These are phyloP conservation scores for Drosophila albomicans DNA, from an alignment of 1,140 invertebrate genomes.

Conservation along the genomic window DNA sequence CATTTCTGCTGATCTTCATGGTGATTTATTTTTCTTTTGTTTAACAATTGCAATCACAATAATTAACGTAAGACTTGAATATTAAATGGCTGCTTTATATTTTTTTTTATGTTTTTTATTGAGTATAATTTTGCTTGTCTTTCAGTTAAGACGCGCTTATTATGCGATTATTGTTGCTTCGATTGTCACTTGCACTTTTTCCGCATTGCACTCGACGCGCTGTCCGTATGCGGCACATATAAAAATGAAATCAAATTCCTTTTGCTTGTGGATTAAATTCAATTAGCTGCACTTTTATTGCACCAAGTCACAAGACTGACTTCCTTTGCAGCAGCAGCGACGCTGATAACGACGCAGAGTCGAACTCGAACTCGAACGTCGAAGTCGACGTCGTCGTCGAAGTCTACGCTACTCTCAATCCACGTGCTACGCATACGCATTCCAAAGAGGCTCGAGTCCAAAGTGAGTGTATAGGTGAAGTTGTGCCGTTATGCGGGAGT, in stretches of 20 bases:
- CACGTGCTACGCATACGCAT: slow-evolving; percentile 13
- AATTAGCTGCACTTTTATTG: slow-evolving; percentile 71
- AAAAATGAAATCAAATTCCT: slow-evolving; percentile 70
- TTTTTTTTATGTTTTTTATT: slow-evolving; percentile 20
- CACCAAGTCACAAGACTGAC: slow-evolving; percentile 75
- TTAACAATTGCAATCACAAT: slow-evolving; percentile 43
- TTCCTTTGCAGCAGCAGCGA: slow-evolving; percentile 56
- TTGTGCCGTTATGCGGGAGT: slow-evolving; percentile 25
- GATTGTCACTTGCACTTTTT: slow-evolving; percentile 49
- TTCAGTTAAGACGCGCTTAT: slow-evolving; percentile 30
- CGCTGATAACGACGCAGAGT: slow-evolving; percentile 1
- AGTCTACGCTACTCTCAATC: not conserved
- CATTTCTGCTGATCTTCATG: slow-evolving; percentile 68
- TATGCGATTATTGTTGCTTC: slow-evolving; percentile 17
- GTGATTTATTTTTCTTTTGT: slow-evolving; percentile 13
- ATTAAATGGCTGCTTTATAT: slow-evolving; percentile 19
- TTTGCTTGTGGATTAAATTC: slow-evolving; percentile 75
- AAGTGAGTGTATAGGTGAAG: slow-evolving; percentile 17
- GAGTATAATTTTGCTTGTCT: slow-evolving; percentile 12
- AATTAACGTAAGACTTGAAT: slow-evolving; percentile 32
- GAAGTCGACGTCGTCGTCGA: not conserved
- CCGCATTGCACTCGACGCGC: slow-evolving; percentile 44
- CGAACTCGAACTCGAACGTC: slow-evolving; percentile 8
- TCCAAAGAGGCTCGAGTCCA: slow-evolving; percentile 25
- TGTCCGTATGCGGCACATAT: slow-evolving; percentile 48